Base-by-base conservation (phyloP, 1,140 invertebrate genomes). In the Cheumatopsyche charites region DNA sequence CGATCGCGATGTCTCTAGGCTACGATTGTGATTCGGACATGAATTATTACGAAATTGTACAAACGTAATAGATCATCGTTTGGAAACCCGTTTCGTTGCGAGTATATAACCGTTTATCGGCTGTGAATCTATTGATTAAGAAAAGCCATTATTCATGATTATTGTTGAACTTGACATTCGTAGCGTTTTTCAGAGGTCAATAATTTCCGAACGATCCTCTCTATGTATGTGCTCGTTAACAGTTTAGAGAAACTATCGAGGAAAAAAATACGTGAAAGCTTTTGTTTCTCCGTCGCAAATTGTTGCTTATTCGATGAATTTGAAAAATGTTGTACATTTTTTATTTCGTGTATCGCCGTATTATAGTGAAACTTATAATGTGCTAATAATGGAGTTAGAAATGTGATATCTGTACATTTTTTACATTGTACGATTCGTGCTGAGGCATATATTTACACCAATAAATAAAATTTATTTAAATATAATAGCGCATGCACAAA, bases 391-490 rank as follows among this genome's bases (percentile, higher is more conserved):
- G 9, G 15, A 19, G 55, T 23, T 25, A 58, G 29, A 4, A 19
- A 5, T 58, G 4, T n/a, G 55, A 58, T 58, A 58, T 58, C 55
- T 58, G 12, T 58, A 58, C 29, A 36, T 36, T 36, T 36, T 36
- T 36, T 36, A 4, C 13, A 3, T 13, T 13, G 12, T 25, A 19
- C 55, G 13, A 58, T 58, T 58, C 55, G 11, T 23, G 4, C 49
- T 17, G 49, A 55, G 21, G 49, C 49, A 23, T 25, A 19, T 23
- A 58, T 58, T 58, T 58, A 23, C 55, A 19, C 55, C 55, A 19
- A 58, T 58, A 58, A 58, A 58, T 58, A 58, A 58, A 58, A 58
- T 58, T 58, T 58, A 58, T 58, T 58, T 58, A 58, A 58, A 58
- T 58, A 58, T 58, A 58, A 58, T 58, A 58, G 21, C 25, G 55